A percentile compares a stretch with the other conserved stretches of the same genome.
Conservation (phyloP, 2,888 invertebrate genomes). For the Meliscaeva auricollis region DNA sequence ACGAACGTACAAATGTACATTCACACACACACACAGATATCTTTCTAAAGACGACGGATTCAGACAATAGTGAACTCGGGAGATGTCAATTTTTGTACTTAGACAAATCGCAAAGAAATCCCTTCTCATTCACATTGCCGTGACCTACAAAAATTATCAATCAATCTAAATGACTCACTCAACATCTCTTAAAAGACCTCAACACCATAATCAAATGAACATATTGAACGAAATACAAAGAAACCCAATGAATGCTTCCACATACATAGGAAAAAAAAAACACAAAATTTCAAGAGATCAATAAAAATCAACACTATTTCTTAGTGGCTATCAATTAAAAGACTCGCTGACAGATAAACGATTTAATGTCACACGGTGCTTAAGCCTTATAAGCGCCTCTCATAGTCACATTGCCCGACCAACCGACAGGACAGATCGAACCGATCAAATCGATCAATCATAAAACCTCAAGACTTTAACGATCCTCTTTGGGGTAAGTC, state of each 20-base stretch:
- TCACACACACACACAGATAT: too few species aligned
- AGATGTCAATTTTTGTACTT: too few species aligned
- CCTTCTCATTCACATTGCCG: too few species aligned
- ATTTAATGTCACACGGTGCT: constrained; percentile 74
- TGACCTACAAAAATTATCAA: constrained; percentile 2
- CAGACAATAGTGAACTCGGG: too few species aligned
- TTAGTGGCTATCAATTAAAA: constrained; percentile 61
- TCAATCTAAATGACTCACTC: constrained; percentile 38
- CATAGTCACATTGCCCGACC: background rate
- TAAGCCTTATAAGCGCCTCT: constrained; percentile 52
- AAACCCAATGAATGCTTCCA: constrained; percentile 47
- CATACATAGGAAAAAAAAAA: constrained; percentile 19
- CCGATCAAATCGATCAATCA: constrained; percentile 67
- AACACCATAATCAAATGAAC: background rate
- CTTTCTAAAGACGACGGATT: too few species aligned
- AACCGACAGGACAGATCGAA: background rate
- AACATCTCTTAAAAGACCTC: constrained; percentile 16
- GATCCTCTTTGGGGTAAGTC: constrained; percentile 40
- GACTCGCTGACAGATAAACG: constrained; percentile 66
- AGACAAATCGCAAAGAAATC: too few species aligned
- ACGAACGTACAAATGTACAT: too few species aligned
- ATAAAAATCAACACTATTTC: constrained; percentile 57
- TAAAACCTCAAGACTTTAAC: constrained; percentile 46
- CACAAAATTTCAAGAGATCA: constrained; percentile 13
- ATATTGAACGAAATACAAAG: constrained; percentile 20